phyloP scores from a whole-genome alignment of 2,888 invertebrate genomes.

The Hipparchia semele region DNA sequence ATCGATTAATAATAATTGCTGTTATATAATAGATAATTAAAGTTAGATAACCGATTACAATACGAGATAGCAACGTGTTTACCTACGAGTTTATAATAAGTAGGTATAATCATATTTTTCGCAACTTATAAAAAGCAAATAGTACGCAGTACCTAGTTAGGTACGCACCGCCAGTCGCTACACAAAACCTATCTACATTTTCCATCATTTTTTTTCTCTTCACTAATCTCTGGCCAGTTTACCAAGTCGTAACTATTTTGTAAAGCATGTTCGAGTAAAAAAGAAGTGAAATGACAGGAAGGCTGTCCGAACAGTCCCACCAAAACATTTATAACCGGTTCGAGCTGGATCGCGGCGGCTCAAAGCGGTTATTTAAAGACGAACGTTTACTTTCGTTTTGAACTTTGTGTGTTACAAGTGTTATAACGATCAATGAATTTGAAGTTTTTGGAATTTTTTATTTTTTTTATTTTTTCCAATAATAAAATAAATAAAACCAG shows the following conservation, averaged over 20 bases:
- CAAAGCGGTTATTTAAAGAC: constrained; percentile 46
- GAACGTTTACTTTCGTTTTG: constrained; percentile 41
- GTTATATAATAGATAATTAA: constrained; percentile 18
- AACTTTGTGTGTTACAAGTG: constrained; percentile 24
- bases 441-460: not conserved
- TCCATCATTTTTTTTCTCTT: no score
- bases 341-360: constrained; percentile 48
- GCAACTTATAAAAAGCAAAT: no score
- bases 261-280: constrained; percentile 39
- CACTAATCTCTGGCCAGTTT: not conserved
- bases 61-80: not conserved
- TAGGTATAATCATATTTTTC: no score
- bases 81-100: not conserved
- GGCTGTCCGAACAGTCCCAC: constrained; percentile 49
- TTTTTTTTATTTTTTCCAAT: no score
- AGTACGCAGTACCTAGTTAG: no score
- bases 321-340: constrained; percentile 48
- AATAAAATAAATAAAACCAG: no score
- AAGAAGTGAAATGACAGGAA: constrained; percentile 65
- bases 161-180: no score
- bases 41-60: not conserved
- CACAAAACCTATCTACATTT: no score
- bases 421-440: not conserved
- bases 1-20: not conserved
- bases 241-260: constrained; percentile 3